Evolutionary conservation across 1,140 invertebrate species (phyloP).

Genomic region (Alviniconcha marisindica): DNA sequence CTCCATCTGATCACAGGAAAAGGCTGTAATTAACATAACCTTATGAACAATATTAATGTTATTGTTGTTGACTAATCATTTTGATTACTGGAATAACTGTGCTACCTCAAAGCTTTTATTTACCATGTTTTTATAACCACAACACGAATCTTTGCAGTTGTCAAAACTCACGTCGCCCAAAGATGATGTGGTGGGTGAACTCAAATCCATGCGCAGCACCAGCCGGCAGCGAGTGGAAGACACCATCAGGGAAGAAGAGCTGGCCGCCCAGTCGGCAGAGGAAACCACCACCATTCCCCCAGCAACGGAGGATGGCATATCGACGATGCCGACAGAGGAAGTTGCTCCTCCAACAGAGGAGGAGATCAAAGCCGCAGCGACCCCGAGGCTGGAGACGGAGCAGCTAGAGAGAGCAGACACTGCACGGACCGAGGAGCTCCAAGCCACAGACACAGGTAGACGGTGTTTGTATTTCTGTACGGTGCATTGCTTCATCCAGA

Average conservation of each 20-base stretch:
- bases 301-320: slow-evolving; percentile 51
- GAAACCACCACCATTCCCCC: background rate
- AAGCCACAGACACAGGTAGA: slow-evolving; percentile 34
- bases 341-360: background rate
- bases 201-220: slow-evolving; percentile 58
- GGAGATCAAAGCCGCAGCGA: background rate
- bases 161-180: slow-evolving; percentile 60
- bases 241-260: slow-evolving; percentile 52
- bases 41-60: no score
- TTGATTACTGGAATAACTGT: no score
- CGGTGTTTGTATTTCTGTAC: no score
- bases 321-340: slow-evolving; percentile 51
- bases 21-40: no score
- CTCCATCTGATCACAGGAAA: no score
- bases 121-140: no score
- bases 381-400: background rate
- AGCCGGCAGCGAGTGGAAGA: slow-evolving; percentile 60
- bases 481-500: no score
- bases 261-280: slow-evolving; percentile 40
- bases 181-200: slow-evolving; percentile 60
- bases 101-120: no score
- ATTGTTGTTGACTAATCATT: no score
- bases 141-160: slow-evolving; percentile 39
- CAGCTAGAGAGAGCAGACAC: slow-evolving; percentile 32
- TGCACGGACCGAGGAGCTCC: background rate